Percentiles rank a stretch among this genome's conserved stretches.
phyloP scores from a whole-genome alignment of 2,888 invertebrate genomes.

The Laspeyria flexula region DNA sequence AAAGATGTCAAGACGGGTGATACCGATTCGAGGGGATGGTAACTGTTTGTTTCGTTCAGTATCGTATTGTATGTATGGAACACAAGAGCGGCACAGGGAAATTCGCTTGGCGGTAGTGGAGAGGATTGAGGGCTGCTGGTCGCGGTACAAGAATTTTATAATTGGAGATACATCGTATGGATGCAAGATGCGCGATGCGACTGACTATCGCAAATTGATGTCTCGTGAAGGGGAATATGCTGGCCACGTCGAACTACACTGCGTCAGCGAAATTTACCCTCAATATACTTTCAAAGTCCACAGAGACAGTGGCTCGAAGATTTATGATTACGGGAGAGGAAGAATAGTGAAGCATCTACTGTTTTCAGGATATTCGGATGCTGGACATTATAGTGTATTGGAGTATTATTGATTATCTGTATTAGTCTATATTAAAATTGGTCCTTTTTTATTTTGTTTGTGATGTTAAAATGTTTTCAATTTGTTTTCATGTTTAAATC shows the following conservation, averaged over 20 bases:
- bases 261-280: constrained; percentile 66
- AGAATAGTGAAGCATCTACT: constrained; percentile 65
- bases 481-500: neutral
- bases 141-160: constrained; percentile 74
- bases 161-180: constrained; percentile 76
- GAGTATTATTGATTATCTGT: constrained; percentile 55
- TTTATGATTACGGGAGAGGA: constrained; percentile 73
- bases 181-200: constrained; percentile 45
- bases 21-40: constrained; percentile 74
- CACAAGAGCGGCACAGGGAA: constrained; percentile 73
- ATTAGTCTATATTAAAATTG: constrained; percentile 9
- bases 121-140: constrained; percentile 69
- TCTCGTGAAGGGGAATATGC: constrained; percentile 74
- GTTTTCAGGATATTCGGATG: constrained; percentile 75
- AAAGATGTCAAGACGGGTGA: constrained; percentile 59
- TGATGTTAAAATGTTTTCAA: neutral
- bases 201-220: constrained; percentile 69
- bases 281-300: constrained; percentile 75
- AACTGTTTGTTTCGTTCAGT: constrained; percentile 77
- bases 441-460: constrained; percentile 8
- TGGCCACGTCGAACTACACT: constrained; percentile 75
- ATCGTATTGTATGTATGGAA: constrained; percentile 68
- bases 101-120: constrained; percentile 67
- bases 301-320: constrained; percentile 58
- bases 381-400: constrained; percentile 78